Conservation (phyloP, 2,113 vertebrate genomes). For the Cottus gobio region DNA sequence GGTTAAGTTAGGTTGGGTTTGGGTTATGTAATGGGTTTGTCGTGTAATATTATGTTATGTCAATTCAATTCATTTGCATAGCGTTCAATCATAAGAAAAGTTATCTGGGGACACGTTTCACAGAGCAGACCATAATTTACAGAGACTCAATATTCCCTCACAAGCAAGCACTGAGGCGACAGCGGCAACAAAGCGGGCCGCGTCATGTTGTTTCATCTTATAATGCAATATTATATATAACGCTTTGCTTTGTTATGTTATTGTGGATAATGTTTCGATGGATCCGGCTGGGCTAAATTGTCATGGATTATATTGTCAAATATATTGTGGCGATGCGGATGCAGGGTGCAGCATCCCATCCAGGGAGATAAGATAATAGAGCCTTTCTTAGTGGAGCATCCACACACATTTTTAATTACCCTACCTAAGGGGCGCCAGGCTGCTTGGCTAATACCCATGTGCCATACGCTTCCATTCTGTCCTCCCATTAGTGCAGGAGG, state of each 20-base stretch:
- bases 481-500: conserved; percentile 44
- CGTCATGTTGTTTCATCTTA: neutral
- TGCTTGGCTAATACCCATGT: conserved; percentile 45
- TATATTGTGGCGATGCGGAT: neutral
- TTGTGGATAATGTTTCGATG: neutral
- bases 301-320: neutral
- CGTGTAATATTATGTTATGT: neutral
- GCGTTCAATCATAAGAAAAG: neutral
- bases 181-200: neutral
- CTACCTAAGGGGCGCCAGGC: conserved; percentile 52
- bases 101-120: neutral
- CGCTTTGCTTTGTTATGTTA: neutral
- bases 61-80: neutral
- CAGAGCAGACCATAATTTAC: neutral
- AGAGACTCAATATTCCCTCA: no score
- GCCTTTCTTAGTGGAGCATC: conserved; percentile 47
- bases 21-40: neutral
- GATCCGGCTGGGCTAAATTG: neutral
- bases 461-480: conserved; percentile 22
- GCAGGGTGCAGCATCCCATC: conserved; percentile 19
- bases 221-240: neutral
- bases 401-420: conserved; percentile 74
- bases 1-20: neutral
- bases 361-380: conserved; percentile 53
- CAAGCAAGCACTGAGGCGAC: no score